Percentiles rank a stretch among this genome's conserved stretches.
Conservation (phyloP, 2,888 invertebrate genomes). For the Sesia bembeciformis region DNA sequence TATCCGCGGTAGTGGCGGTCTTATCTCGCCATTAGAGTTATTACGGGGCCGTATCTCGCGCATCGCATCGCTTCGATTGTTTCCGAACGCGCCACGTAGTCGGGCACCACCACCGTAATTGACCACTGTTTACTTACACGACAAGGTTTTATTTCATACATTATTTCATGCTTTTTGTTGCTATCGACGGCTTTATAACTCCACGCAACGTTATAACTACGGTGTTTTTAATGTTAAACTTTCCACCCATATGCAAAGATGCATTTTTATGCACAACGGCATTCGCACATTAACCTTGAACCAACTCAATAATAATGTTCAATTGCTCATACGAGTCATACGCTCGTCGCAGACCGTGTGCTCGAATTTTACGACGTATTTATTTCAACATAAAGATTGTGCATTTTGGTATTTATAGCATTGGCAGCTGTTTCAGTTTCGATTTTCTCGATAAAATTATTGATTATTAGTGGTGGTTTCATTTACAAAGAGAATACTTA, state of each 20-base stretch:
- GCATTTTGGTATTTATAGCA: constrained; percentile 28
- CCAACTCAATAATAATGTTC: constrained; percentile 11
- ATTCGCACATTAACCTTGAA: constrained; percentile 11
- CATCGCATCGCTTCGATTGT: constrained; percentile 73
- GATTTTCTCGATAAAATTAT: constrained; percentile 13
- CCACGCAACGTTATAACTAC: no score
- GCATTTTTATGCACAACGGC: constrained; percentile 6
- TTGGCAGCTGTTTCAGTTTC: constrained; percentile 28
- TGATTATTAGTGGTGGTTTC: constrained; percentile 16
- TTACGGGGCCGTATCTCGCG: constrained; percentile 66
- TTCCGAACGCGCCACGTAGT: constrained; percentile 62
- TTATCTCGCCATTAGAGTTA: constrained; percentile 73
- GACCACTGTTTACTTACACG: constrained; percentile 69
- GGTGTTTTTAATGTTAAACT: not conserved
- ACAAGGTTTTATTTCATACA: constrained; percentile 60
- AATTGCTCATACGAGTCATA: constrained; percentile 13
- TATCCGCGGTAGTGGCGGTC: constrained; percentile 54
- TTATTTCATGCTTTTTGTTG: constrained; percentile 27
- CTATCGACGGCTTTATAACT: not conserved
- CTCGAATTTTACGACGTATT: constrained; percentile 37
- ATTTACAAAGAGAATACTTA: no score
- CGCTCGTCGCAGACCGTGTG: constrained; percentile 20
- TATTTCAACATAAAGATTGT: constrained; percentile 26
- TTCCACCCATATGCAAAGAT: not conserved
- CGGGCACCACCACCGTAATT: constrained; percentile 64